A percentile compares a stretch with the other conserved stretches of the same genome.
These are phyloP conservation scores for Cuculus canorus DNA, from an alignment of 2,797 vertebrate species.

Conservation along the genomic window DNA sequence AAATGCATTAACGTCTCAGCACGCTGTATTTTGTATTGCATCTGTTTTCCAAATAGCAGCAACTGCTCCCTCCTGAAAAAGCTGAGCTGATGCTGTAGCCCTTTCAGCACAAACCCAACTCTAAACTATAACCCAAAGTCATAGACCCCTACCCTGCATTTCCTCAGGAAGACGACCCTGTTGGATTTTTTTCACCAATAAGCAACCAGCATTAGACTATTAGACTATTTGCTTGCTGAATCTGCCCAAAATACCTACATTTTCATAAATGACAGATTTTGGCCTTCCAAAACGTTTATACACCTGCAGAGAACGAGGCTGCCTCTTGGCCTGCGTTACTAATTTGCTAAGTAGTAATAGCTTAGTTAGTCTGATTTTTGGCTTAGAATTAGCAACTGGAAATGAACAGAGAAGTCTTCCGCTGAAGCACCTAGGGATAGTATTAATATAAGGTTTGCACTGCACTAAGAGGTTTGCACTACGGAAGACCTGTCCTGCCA, in stretches of 20 bases:
- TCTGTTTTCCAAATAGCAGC: not conserved
- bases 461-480: not conserved
- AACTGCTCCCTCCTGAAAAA: not conserved
- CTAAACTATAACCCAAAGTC: not conserved
- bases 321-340: not conserved
- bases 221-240: not conserved
- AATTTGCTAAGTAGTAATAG: not conserved
- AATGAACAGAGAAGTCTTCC: not conserved
- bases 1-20: not conserved
- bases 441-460: constrained; percentile 12
- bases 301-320: not conserved
- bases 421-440: not conserved
- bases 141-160: accelerated
- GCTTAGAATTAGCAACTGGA: not conserved
- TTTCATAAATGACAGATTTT: not conserved
- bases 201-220: not conserved
- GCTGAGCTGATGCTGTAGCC: not conserved
- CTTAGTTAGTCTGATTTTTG: not conserved
- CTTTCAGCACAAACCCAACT: not conserved
- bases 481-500: constrained; percentile 31
- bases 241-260: not conserved
- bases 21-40: not conserved
- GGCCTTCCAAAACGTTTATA: not conserved
- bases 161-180: not conserved
- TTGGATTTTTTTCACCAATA: not conserved